A percentile compares a stretch with the other conserved stretches of the same genome.
These are phyloP conservation scores for Meloe dianella DNA, from an alignment of 2,888 invertebrate genomes.

Conservation along the genomic window DNA sequence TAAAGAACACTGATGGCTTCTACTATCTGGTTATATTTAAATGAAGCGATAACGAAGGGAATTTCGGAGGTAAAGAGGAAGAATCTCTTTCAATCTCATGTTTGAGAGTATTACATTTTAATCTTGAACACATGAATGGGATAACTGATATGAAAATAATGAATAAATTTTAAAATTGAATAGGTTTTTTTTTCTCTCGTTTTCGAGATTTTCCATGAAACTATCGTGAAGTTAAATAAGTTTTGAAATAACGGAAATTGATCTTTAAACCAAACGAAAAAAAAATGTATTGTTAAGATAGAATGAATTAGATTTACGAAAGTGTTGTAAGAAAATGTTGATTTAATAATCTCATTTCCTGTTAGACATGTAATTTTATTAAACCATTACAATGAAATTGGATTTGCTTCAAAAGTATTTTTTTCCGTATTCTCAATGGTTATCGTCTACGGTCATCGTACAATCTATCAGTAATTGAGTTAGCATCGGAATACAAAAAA, in stretches of 20 bases:
- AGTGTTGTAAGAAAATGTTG: neutral
- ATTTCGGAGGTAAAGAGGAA: neutral
- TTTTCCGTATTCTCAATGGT: neutral
- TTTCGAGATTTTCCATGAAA: neutral
- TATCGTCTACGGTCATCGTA: neutral
- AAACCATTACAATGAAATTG: neutral
- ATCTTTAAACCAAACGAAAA: neutral
- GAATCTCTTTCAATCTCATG: neutral
- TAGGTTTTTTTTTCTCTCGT: neutral
- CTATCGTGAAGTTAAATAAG: neutral
- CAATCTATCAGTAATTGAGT: neutral
- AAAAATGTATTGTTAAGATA: neutral
- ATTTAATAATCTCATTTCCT: constrained; percentile 1
- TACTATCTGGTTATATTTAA: constrained; percentile 4
- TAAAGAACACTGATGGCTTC: neutral
- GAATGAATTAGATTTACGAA: neutral
- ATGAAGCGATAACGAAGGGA: constrained; percentile 2
- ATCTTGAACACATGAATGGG: constrained; percentile 5
- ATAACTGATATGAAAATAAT: constrained; percentile 3
- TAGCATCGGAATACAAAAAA: neutral
- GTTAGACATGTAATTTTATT: neutral
- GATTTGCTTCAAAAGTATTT: neutral
- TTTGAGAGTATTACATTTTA: neutral
- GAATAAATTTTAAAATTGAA: constrained; percentile 5
- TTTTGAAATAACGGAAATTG: constrained; percentile 1